Base-by-base conservation (phyloP, 2,797 vertebrate genomes). In the Cuniculus paca region DNA sequence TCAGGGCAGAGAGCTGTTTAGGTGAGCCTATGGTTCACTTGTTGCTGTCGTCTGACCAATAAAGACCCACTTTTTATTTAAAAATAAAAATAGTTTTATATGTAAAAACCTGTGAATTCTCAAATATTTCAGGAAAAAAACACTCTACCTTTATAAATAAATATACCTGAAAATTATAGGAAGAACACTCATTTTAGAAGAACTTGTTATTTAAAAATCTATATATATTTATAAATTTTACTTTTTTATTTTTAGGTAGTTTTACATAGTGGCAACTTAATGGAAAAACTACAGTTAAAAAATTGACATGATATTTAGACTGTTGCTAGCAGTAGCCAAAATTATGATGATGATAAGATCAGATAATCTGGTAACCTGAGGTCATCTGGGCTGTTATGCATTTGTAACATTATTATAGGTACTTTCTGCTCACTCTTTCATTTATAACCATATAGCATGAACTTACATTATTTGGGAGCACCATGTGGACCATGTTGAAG, bases 101-200 rank as follows among this genome's bases (percentile, higher is more conserved):
- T 96, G 20, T 93, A 48, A 95, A 96, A 92, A 34, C n/a, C 36
- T 95, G 9, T 91, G 54, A 93, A 61, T 93, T 90, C 16, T 90
- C 39, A 60, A n/a, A 65, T 87, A 90, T 86, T 93, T 89, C 61
- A 85, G 48, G 65, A 63, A 84, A 90, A 77, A 70, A 97, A 88
- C 54, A 84, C 24, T 48, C 19, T 16, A 28, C 2, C 5, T 96
- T 88, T 77, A 39, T 77, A 92, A 56, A 72, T 93, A 91, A 24
- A 79, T 87, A 86, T 7, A 83, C 6, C 88, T 39, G 88, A 83
- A 79, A 94, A 80, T 94, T 48, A 45, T 6, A 91, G 72, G 13
- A 63, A 82, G 24, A 95, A 68, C 2, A 91, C 36, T 86, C 19
- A 65, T 84, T 91, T 94, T 95, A 92, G 42, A 89, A 95, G 86